These are phyloP conservation scores for Molothrus aeneus DNA, from an alignment of 2,797 vertebrate genomes.

Conservation along the genomic window DNA sequence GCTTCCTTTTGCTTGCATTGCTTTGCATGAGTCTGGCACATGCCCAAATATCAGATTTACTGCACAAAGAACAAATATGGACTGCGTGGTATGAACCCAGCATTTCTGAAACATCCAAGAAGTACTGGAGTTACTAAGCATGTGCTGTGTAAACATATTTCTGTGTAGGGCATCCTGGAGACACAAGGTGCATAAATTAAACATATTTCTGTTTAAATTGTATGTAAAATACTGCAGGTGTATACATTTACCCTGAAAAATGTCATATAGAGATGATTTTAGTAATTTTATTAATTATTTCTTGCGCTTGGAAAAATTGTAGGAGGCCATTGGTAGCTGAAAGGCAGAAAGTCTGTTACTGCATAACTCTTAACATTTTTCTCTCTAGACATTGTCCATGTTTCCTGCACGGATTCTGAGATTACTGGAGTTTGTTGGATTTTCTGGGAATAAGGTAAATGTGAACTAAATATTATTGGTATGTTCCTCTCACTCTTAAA, in stretches of 20 bases:
- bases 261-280: neutral
- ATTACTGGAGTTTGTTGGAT: conserved; percentile 94
- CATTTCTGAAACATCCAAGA: neutral
- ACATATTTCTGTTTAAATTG: neutral
- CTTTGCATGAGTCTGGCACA: neutral
- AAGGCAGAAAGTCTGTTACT: neutral
- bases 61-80: neutral
- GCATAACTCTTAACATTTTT: neutral
- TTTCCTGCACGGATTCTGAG: conserved; percentile 91
- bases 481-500: neutral
- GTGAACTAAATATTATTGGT: neutral
- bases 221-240: neutral
- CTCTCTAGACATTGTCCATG: conserved; percentile 90
- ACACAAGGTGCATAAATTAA: neutral
- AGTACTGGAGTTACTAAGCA: neutral
- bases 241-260: neutral
- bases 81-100: neutral
- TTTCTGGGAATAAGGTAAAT: conserved; percentile 96
- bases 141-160: neutral
- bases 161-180: neutral
- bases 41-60: neutral
- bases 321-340: neutral
- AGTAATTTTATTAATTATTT: neutral
- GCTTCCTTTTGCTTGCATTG: neutral
- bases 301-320: neutral